Evolutionary conservation across 2,113 vertebrate genomes (phyloP), one percentile per base, ranked within the genome.

Genomic region (Clarias macrocephalus): DNA sequence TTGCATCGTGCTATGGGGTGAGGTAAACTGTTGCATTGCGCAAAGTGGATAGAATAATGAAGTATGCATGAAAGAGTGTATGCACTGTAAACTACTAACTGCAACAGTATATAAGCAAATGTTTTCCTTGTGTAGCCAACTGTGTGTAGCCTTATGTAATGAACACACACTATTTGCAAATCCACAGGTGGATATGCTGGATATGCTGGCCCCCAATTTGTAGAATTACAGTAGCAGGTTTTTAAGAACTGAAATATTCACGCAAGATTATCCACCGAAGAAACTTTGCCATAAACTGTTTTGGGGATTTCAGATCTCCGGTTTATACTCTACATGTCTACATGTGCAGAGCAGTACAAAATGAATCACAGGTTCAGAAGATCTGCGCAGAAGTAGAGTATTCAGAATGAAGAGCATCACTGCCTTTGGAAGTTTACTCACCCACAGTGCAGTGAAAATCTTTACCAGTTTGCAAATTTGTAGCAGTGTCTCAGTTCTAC

Each of bases 381-480:
- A 48, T n/a, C 75, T 16, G 48, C 11, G 79, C 57, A 62, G 57
- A 62, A 57, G 30, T 62, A 81, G 11, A 62, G 30, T 11, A 81
- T 62, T 48, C 19, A 12, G 79, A 30, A 62, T 81, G 33, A 81
- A 60, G 79, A 28, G 56, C 28, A 33, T 80, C 77, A 80, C 19
- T 33, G 79, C 57, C 11, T 80, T 37, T 80, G 57, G 21, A 60
- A 21, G 57, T 80, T 80, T 80, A 23, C 79, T 80, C 57, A 80
- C 57, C 79, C 79, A 80, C 57, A 28, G 30, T 62, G 79, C 7
- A 60, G 79, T 33, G 57, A 60, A 81, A 62, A 62, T 81, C 57
- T 81, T 60, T 62, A 81, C 33, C 8, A 57, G n/a, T 80, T 59
- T n/a, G 59, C 77, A 80, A 80, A 80, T 80, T 80, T 80, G 54